Base-by-base conservation (phyloP, 2,797 vertebrate species). In the Bufotes viridis region DNA sequence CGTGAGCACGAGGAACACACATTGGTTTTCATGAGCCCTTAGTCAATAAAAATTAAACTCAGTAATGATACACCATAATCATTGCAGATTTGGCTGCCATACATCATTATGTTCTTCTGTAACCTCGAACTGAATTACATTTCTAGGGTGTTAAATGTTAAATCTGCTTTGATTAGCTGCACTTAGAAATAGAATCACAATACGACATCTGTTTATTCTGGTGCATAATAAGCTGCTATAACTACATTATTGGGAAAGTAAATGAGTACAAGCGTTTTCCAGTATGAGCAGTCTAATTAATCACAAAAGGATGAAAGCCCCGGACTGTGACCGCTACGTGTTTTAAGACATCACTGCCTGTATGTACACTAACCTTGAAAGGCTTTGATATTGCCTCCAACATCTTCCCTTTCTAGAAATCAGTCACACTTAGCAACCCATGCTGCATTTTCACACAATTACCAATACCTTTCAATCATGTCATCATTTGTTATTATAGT, bases 401-500 rank as follows among this genome's bases (percentile, higher is more conserved):
- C 29, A 72, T 72, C 29, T 72, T 72, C 70, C 70, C 29, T 72
- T 72, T 75, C 18, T 22, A 42, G 15, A 34, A 69, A 34, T 72
- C 69, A 51, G 72, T 75, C 42, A 42, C 69, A 72, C 72, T 75
- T 75, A 75, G 22, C 72, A 75, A 51, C 42, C 34, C 72, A 15
- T 51, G 18, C 42, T n/a, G 18, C 72, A 75, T 75, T 51, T 75
- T 75, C 72, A 4, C 11, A 26, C 34, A 42, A 82, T 65, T 53
- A 63, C 61, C 61, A n/a, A 22, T 49, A 34, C 22, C 60, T 65
- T 49, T 51, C 11, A 67, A 10, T 26, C 80, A 82, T 53, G 61
- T 67, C 42, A 82, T 42, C 61, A 24, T 67, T 67, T 8, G 6
- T 82, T 82, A 67, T 22, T 67, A 82, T 17, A 81, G 61, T 81